These are phyloP conservation scores for Mesorhabditis sp. DNA, from an alignment of 2,888 invertebrate genomes.

Conservation along the genomic window DNA sequence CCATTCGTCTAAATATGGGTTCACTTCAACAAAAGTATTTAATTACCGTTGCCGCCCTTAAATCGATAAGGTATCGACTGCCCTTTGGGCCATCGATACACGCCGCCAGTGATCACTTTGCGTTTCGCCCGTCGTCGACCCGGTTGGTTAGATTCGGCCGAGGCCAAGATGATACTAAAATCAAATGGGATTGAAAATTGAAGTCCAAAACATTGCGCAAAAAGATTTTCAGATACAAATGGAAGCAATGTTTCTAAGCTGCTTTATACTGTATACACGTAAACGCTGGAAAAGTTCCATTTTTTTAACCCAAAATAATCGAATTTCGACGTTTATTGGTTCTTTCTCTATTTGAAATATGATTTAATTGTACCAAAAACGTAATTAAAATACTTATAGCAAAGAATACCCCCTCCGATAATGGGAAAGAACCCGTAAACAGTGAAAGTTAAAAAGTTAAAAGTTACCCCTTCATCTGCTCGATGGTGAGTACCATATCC, in stretches of 20 bases:
- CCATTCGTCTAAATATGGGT: conserved; percentile 41
- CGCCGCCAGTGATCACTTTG: conserved; percentile 52
- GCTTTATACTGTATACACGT: too few species aligned
- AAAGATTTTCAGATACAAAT: neutral
- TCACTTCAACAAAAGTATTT: neutral
- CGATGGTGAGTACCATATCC: conserved; percentile 52
- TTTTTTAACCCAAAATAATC: too few species aligned
- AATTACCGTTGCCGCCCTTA: conserved; percentile 46
- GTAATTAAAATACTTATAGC: too few species aligned
- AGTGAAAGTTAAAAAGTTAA: too few species aligned
- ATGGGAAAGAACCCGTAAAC: too few species aligned
- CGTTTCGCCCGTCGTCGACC: conserved; percentile 28
- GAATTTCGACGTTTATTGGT: too few species aligned
- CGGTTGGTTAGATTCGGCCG: conserved; percentile 22
- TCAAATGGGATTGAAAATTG: neutral
- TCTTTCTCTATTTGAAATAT: too few species aligned
- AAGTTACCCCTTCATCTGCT: conserved; percentile 41
- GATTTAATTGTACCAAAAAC: too few species aligned
- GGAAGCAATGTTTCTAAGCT: neutral
- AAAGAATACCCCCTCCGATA: too few species aligned
- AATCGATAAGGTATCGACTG: conserved; percentile 47
- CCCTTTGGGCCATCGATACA: conserved; percentile 50
- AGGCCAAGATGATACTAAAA: conserved; percentile 26
- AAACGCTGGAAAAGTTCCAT: too few species aligned
- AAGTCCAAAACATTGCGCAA: neutral